These are phyloP conservation scores for Brachionus asplanchnoidis DNA, from an alignment of 1,140 invertebrate species.

Conservation along the genomic window DNA sequence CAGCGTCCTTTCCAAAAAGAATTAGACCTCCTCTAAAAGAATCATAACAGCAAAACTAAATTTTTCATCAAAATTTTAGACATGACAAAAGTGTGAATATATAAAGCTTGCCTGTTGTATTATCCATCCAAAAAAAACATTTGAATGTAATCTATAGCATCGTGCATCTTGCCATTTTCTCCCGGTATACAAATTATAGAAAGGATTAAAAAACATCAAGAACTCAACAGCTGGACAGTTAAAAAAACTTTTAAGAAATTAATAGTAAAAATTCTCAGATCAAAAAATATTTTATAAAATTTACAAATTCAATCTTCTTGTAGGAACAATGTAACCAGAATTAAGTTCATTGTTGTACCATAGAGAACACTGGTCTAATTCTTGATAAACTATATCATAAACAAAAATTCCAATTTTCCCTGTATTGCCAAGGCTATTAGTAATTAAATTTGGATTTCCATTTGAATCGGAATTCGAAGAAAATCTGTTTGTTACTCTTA, in stretches of 20 bases:
- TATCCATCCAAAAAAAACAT: not conserved
- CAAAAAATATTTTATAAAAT: not conserved
- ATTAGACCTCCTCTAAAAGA: not conserved
- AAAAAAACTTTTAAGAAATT: not conserved
- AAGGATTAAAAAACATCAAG: not conserved
- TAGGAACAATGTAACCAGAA: not conserved
- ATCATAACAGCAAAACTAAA: conserved; percentile 18
- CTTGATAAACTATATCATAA: not conserved
- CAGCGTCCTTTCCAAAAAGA: not conserved
- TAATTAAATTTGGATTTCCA: not conserved
- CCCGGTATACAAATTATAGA: not conserved
- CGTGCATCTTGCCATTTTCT: not conserved
- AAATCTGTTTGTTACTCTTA: not conserved
- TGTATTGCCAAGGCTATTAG: not conserved
- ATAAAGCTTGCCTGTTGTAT: not conserved
- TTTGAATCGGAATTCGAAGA: not conserved
- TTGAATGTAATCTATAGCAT: not conserved
- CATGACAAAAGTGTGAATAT: no score
- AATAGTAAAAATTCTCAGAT: not conserved
- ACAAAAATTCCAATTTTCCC: not conserved
- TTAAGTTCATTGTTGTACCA: not conserved
- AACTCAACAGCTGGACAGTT: not conserved
- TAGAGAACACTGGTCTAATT: not conserved
- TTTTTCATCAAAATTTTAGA: not conserved
- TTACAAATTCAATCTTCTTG: not conserved